Percentiles rank a stretch among this genome's conserved stretches.
phyloP scores from a whole-genome alignment of 2,113 vertebrate genomes.

The Crotalus viridis region DNA sequence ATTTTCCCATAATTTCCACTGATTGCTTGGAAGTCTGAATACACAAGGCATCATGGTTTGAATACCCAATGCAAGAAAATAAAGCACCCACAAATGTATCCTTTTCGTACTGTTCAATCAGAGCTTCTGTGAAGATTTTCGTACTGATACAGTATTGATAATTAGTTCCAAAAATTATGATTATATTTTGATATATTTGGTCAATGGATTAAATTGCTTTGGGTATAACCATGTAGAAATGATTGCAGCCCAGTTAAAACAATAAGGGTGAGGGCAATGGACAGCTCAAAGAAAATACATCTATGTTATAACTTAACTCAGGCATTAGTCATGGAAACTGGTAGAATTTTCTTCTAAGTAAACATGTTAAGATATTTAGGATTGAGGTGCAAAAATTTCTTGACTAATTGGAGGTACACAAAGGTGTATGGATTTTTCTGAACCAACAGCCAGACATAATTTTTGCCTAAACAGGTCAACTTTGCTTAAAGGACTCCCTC shows the following conservation, averaged over 20 bases:
- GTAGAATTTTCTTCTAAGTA: neutral
- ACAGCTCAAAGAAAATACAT: neutral
- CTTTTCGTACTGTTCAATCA: neutral
- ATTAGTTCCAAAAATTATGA: neutral
- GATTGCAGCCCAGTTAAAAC: neutral
- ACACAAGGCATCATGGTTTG: neutral
- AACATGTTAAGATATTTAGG: neutral
- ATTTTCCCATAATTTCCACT: neutral
- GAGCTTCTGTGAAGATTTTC: neutral
- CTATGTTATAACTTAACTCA: neutral
- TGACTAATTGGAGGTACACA: neutral
- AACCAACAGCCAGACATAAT: no score
- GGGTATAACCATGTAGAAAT: neutral
- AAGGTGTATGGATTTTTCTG: neutral
- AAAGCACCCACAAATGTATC: neutral
- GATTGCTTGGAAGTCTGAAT: neutral
- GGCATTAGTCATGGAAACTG: neutral
- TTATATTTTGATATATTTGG: neutral
- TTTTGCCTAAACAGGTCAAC: neutral
- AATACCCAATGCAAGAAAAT: neutral
- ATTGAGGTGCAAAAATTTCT: neutral
- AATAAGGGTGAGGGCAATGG: neutral
- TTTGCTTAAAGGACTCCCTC: neutral
- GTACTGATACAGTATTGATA: neutral
- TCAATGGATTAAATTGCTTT: neutral